Evolutionary conservation across 2,888 invertebrate species (phyloP).

Genomic region (Stenolophus ochropezus): DNA sequence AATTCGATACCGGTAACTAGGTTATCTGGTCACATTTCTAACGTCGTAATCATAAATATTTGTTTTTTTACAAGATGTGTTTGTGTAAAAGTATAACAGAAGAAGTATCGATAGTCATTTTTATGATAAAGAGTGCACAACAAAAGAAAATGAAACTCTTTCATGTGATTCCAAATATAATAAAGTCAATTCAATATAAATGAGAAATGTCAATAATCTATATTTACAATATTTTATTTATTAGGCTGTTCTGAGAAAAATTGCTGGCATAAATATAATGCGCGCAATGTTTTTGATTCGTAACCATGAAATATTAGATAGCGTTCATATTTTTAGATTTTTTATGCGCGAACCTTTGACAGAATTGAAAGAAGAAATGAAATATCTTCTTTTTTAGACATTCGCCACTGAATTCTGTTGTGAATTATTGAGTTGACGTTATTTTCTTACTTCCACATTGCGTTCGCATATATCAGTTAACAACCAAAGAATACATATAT

Average conservation of each 20-base stretch:
- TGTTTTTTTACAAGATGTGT: too few relatives aligned
- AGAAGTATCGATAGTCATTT: not conserved
- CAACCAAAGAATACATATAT: conserved; percentile 54
- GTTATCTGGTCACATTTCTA: too few relatives aligned
- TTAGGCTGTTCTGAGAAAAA: not conserved
- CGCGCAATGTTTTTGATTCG: conserved; percentile 18
- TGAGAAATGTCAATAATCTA: conserved; percentile 18
- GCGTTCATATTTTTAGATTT: conserved; percentile 36
- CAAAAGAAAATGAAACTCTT: conserved; percentile 10
- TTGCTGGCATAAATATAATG: conserved; percentile 22
- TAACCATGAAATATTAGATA: conserved; percentile 42
- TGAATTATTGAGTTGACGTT: conserved; percentile 59
- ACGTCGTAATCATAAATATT: too few relatives aligned
- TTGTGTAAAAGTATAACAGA: not conserved
- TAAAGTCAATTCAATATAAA: conserved; percentile 18
- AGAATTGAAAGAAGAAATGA: conserved; percentile 48
- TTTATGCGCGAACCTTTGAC: conserved; percentile 45
- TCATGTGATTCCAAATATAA: conserved; percentile 21
- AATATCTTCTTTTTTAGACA: conserved; percentile 42
- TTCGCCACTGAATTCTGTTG: conserved; percentile 27
- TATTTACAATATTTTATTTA: conserved; percentile 28
- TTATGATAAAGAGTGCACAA: not conserved
- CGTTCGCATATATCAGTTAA: conserved; percentile 57
- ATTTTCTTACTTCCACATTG: conserved; percentile 55
- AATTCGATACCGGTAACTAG: too few relatives aligned